Conservation (phyloP, 1,140 invertebrate genomes). For the Dendroctonus ponderosae region DNA sequence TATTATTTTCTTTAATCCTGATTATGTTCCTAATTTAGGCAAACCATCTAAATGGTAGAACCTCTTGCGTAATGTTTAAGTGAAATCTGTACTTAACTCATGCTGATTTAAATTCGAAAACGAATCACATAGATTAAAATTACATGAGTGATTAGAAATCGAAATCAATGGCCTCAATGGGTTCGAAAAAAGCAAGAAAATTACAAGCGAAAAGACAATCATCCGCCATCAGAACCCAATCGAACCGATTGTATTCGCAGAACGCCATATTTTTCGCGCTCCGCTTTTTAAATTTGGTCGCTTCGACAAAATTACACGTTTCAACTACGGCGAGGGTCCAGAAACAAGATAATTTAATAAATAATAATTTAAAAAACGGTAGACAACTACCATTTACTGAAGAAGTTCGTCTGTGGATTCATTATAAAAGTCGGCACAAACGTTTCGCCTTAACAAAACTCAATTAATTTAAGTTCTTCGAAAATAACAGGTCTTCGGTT, state of each 20-base stretch:
- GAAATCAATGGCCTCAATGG: too few species aligned
- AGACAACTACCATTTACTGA: conserved; percentile 47
- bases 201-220: background rate
- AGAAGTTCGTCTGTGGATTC: conserved; percentile 42
- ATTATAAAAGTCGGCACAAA: conserved; percentile 44
- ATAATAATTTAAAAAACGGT: conserved; percentile 43
- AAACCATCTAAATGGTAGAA: too few species aligned
- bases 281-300: conserved; percentile 22
- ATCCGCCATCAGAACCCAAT: conserved; percentile 15
- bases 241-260: conserved; percentile 24
- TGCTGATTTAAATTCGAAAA: too few species aligned
- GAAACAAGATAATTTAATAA: conserved; percentile 41
- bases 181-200: background rate
- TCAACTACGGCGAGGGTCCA: conserved; percentile 12
- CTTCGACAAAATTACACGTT: conserved; percentile 25
- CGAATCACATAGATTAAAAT: too few species aligned
- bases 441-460: conserved; percentile 44
- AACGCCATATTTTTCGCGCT: conserved; percentile 10
- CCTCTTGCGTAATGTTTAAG: too few species aligned
- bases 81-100: too few species aligned
- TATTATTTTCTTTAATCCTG: too few species aligned
- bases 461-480: conserved; percentile 47
- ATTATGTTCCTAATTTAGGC: too few species aligned
- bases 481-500: conserved; percentile 45
- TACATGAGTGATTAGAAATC: too few species aligned